phyloP scores from a whole-genome alignment of 2,797 vertebrate species.

The Melopsittacus undulatus region DNA sequence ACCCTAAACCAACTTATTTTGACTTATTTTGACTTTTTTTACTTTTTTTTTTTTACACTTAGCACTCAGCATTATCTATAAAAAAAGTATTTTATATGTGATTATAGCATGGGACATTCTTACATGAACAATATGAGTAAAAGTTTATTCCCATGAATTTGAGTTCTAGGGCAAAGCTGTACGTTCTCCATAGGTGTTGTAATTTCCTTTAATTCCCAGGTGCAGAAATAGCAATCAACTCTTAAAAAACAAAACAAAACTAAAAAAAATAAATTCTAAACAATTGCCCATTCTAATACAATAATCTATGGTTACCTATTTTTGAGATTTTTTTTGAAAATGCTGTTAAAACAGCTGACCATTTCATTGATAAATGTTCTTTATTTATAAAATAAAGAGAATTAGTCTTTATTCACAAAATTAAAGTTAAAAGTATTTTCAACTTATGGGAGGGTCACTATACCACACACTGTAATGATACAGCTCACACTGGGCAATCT shows the following conservation, averaged over 20 bases:
- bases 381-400: not conserved
- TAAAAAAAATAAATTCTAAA: not conserved
- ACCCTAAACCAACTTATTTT: not conserved
- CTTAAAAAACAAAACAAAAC: not conserved
- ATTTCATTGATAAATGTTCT: not conserved
- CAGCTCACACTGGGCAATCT: not conserved
- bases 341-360: not conserved
- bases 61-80: not conserved
- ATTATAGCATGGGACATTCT: not conserved
- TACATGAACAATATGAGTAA: not conserved
- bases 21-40: not conserved
- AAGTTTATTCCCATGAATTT: not conserved
- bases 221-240: not conserved
- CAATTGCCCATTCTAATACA: accelerated
- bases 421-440: not conserved
- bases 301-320: not conserved
- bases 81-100: not conserved
- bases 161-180: not conserved
- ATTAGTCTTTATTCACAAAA: not conserved
- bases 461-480: not conserved
- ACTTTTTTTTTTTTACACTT: not conserved
- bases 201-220: not conserved
- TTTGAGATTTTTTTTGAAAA: not conserved
- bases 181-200: not conserved
- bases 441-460: not conserved